phyloP scores from a whole-genome alignment of 1,140 invertebrate genomes.

The Listronotus oregonensis region DNA sequence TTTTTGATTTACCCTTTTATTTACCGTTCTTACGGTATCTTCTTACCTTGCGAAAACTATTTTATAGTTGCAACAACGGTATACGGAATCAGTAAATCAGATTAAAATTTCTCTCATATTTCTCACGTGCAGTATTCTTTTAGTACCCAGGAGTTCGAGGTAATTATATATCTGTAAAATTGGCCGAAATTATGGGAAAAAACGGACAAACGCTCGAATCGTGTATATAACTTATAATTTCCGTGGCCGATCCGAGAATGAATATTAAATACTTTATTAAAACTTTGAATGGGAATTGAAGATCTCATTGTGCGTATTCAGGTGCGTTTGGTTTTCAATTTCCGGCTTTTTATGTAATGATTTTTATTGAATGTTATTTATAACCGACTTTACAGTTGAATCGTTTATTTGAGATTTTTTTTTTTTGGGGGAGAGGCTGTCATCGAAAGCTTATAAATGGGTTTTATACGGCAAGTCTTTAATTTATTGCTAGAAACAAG shows the following conservation, averaged over 20 bases:
- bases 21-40: too few species aligned
- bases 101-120: conserved; percentile 19
- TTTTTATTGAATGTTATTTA: too few species aligned
- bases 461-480: too few species aligned
- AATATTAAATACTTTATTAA: conserved; percentile 4
- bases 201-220: background rate
- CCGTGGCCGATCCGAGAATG: conserved; percentile 7
- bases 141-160: conserved; percentile 14
- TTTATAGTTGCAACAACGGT: conserved; percentile 13
- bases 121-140: conserved; percentile 25
- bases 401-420: too few species aligned
- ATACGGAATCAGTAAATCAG: conserved; percentile 25
- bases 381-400: too few species aligned
- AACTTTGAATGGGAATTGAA: background rate
- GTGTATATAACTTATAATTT: conserved; percentile 1
- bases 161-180: conserved; percentile 13
- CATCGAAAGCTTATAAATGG: too few species aligned
- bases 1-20: too few species aligned
- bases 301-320: background rate
- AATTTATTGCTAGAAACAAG: too few species aligned
- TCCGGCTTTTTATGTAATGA: too few species aligned
- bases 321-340: too few species aligned
- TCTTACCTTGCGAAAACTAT: background rate
- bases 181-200: conserved; percentile 26
- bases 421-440: too few species aligned